Conservation (phyloP, 2,888 invertebrate genomes). For the Phyllotreta cruciferae region DNA sequence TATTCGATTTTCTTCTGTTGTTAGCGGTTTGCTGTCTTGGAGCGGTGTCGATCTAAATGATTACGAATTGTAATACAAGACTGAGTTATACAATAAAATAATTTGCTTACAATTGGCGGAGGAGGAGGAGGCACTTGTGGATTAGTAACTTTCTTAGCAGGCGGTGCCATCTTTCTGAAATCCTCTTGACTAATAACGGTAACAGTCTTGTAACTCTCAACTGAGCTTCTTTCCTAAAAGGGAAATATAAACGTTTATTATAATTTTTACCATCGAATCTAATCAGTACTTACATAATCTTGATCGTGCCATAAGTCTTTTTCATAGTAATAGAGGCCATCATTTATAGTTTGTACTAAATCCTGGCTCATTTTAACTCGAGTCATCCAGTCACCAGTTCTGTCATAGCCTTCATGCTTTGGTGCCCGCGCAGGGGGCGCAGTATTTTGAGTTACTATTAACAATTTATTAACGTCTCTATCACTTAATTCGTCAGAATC, state of each 20-base stretch:
- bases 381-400: slow-evolving; percentile 88
- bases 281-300: slow-evolving; percentile 44
- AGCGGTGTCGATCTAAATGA: slow-evolving; percentile 36
- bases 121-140: slow-evolving; percentile 86
- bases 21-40: slow-evolving; percentile 33
- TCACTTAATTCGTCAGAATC: slow-evolving; percentile 93
- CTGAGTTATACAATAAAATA: background rate
- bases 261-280: slow-evolving; percentile 12
- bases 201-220: slow-evolving; percentile 80
- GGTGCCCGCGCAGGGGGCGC: slow-evolving; percentile 64
- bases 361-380: slow-evolving; percentile 95
- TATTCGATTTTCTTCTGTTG: slow-evolving; percentile 33
- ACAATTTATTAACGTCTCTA: slow-evolving; percentile 88
- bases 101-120: slow-evolving; percentile 62
- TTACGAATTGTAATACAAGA: background rate
- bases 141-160: slow-evolving; percentile 70
- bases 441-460: slow-evolving; percentile 90
- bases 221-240: slow-evolving; percentile 48
- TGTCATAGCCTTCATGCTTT: slow-evolving; percentile 89
- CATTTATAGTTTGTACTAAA: slow-evolving; percentile 93
- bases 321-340: slow-evolving; percentile 96
- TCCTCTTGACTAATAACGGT: slow-evolving; percentile 87
- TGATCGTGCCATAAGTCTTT: slow-evolving; percentile 85
- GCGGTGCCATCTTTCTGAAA: slow-evolving; percentile 80
- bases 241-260: background rate